phyloP scores from a whole-genome alignment of 2,888 invertebrate species.

The Hemicrepidius hirtus region DNA sequence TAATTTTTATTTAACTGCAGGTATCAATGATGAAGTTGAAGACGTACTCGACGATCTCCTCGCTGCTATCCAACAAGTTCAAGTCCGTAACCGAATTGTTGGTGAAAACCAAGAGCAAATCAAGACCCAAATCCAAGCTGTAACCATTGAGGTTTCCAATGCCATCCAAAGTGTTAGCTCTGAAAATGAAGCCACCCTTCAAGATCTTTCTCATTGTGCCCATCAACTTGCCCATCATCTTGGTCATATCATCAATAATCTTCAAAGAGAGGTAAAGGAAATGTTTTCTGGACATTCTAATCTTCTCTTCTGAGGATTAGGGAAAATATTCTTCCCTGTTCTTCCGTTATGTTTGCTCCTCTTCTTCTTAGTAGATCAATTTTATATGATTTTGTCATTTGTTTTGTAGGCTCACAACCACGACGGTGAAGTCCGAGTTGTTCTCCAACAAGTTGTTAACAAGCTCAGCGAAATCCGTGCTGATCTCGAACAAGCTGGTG shows the following conservation, averaged over 20 bases:
- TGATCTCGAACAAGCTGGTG: constrained; percentile 4
- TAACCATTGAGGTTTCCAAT: not conserved
- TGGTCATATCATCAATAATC: not conserved
- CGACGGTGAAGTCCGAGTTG: not conserved
- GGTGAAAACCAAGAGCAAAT: not conserved
- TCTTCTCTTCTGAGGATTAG: too few relatives aligned
- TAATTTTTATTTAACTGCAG: not conserved
- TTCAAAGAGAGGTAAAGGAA: not conserved
- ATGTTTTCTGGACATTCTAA: too few relatives aligned
- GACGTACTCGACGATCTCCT: not conserved
- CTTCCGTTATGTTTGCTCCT: too few relatives aligned
- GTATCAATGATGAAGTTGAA: not conserved
- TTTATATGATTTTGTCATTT: not conserved
- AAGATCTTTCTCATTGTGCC: not conserved
- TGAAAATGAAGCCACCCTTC: not conserved
- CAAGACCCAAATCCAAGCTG: not conserved
- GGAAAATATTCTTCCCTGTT: too few relatives aligned
- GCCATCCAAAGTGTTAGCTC: not conserved
- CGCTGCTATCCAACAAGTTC: not conserved
- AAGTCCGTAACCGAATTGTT: not conserved
- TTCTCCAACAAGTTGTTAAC: not conserved
- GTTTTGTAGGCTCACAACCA: not conserved
- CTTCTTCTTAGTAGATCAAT: not conserved
- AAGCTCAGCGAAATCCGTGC: constrained; percentile 6
- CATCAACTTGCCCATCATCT: not conserved